Conservation (phyloP, 2,113 vertebrate species). For the Chaetodon trifascialis region DNA sequence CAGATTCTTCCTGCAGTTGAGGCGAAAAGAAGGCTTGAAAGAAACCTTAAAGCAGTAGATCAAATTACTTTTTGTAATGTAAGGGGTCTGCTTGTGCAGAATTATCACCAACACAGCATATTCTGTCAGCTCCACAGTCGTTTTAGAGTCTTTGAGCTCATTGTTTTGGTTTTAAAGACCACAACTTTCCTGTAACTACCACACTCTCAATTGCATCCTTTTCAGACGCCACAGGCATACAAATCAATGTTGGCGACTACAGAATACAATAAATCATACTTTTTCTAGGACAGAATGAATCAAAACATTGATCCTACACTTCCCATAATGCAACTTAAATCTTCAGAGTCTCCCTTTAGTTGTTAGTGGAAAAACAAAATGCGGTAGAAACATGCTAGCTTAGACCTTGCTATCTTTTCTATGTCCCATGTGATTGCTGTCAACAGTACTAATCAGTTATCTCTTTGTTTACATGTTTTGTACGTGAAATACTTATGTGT, state of each 20-base stretch:
- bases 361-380: not conserved
- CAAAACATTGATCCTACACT: not conserved
- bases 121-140: no score
- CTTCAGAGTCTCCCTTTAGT: not conserved
- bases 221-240: not conserved
- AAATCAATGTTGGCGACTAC: not conserved
- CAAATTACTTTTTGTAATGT: no score
- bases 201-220: not conserved
- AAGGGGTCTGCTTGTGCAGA: no score
- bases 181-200: not conserved
- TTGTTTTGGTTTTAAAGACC: not conserved
- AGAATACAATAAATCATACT: not conserved
- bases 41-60: no score
- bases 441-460: constrained; percentile 29
- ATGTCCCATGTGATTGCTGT: not conserved
- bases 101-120: no score
- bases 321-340: constrained; percentile 1
- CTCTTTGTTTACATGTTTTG: constrained; percentile 35
- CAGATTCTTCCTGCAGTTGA: not conserved
- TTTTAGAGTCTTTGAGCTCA: not conserved
- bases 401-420: not conserved
- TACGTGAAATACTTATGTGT: constrained; percentile 42
- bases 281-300: no score
- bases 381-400: not conserved
- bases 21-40: not conserved